Evolutionary conservation across 92 coral and sea anemone genomes (phyloP).

Genomic region (Phenganax subtilis): DNA sequence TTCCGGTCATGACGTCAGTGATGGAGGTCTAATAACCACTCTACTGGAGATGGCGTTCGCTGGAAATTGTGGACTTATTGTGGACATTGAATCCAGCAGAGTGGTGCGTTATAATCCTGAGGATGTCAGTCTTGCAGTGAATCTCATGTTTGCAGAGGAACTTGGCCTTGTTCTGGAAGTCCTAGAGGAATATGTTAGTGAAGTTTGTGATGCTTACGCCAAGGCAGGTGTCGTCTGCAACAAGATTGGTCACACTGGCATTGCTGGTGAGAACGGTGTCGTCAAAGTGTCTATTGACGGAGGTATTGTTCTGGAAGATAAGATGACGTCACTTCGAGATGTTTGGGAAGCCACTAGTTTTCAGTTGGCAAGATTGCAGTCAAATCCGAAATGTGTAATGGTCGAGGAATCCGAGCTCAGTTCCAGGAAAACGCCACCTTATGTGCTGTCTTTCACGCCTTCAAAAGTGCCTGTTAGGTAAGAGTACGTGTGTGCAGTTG

Average conservation of each 20-base stretch:
- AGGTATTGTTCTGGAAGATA: constrained; percentile 66
- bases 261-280: constrained; percentile 59
- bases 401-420: constrained; percentile 72
- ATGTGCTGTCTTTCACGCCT: constrained; percentile 65
- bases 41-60: constrained; percentile 94
- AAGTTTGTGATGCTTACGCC: constrained; percentile 54
- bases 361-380: constrained; percentile 82
- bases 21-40: constrained; percentile 82
- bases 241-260: constrained; percentile 66
- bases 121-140: constrained; percentile 43
- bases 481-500: neutral
- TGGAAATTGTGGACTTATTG: constrained; percentile 78
- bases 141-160: constrained; percentile 81
- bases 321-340: constrained; percentile 83
- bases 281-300: constrained; percentile 68
- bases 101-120: constrained; percentile 18
- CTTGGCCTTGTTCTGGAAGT: constrained; percentile 86
- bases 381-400: constrained; percentile 83
- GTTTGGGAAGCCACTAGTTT: constrained; percentile 97
- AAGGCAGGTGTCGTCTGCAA: constrained; percentile 57
- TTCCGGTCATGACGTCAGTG: constrained; percentile 95
- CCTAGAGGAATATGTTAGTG: constrained; percentile 52
- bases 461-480: constrained; percentile 20
- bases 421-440: constrained; percentile 68
- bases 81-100: constrained; percentile 44